Evolutionary conservation across 2,113 vertebrate genomes (phyloP).

Genomic region (Nesogale talazaci): DNA sequence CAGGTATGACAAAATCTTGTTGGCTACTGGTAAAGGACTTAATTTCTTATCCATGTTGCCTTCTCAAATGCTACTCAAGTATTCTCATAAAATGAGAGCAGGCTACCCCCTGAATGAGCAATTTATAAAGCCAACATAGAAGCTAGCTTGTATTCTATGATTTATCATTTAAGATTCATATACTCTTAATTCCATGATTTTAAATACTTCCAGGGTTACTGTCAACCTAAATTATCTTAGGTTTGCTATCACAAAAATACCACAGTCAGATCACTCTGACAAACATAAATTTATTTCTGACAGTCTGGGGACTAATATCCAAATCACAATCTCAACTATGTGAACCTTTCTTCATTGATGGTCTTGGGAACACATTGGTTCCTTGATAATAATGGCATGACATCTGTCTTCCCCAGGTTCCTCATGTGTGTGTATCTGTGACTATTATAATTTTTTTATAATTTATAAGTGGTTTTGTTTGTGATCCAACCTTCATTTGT

Average conservation of each 20-base stretch:
- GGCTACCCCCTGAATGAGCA: background rate
- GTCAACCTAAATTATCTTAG: background rate
- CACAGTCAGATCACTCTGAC: background rate
- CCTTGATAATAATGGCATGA: background rate
- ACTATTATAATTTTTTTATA: background rate
- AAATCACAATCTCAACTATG: background rate
- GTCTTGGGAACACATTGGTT: background rate
- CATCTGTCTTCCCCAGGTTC: background rate
- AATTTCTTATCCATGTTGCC: background rate
- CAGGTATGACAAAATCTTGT: background rate
- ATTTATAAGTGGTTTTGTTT: background rate
- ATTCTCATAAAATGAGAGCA: background rate
- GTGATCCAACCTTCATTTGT: too few species aligned
- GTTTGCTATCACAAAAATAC: background rate
- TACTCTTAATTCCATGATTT: background rate
- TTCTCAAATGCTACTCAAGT: background rate
- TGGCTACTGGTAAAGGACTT: background rate
- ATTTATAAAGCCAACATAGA: background rate
- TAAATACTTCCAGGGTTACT: background rate
- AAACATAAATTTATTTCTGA: background rate
- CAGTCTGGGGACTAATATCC: background rate
- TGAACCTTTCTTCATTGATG: background rate
- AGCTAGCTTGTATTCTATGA: background rate
- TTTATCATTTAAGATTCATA: background rate
- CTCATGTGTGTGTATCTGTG: background rate